Percentiles rank a stretch among this genome's conserved stretches.
phyloP scores from a whole-genome alignment of 2,888 invertebrate species.

The Malachius bipustulatus region DNA sequence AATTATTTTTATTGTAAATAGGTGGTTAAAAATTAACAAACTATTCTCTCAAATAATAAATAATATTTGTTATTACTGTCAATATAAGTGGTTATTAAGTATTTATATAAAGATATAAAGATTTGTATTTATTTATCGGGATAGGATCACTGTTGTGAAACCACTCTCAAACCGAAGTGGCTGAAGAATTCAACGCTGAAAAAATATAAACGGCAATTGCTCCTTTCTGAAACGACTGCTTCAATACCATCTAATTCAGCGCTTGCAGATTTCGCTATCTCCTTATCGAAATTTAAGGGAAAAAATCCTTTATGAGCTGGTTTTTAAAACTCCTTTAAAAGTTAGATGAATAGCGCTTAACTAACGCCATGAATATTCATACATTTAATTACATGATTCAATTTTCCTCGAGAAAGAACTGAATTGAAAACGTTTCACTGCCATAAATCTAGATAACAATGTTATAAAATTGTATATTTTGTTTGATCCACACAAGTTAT shows the following conservation, averaged over 20 bases:
- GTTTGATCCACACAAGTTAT: not conserved
- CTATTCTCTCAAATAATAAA: no score
- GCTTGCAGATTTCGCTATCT: slow-evolving; percentile 29
- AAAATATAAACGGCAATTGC: slow-evolving; percentile 33
- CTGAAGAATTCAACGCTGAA: slow-evolving; percentile 18
- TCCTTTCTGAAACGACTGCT: slow-evolving; percentile 27
- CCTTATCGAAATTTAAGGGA: slow-evolving; percentile 27
- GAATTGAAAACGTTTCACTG: not conserved
- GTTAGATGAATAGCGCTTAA: slow-evolving; percentile 29
- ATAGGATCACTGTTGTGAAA: slow-evolving; percentile 1
- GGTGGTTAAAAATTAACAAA: no score
- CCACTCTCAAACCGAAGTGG: not conserved
- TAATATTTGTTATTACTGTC: no score
- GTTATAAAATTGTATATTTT: not conserved
- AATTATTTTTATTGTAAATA: no score
- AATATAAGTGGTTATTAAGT: no score
- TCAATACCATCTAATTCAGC: slow-evolving; percentile 32
- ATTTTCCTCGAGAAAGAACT: slow-evolving; percentile 9
- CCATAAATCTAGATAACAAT: not conserved
- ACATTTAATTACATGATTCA: slow-evolving; percentile 22
- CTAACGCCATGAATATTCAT: slow-evolving; percentile 32
- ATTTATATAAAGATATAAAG: no score
- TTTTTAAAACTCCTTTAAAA: slow-evolving; percentile 29
- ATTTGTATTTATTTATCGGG: not conserved
- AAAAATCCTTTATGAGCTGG: slow-evolving; percentile 29